These are phyloP conservation scores for Chalcosyrphus nemorum DNA, from an alignment of 2,888 invertebrate genomes.

Conservation along the genomic window DNA sequence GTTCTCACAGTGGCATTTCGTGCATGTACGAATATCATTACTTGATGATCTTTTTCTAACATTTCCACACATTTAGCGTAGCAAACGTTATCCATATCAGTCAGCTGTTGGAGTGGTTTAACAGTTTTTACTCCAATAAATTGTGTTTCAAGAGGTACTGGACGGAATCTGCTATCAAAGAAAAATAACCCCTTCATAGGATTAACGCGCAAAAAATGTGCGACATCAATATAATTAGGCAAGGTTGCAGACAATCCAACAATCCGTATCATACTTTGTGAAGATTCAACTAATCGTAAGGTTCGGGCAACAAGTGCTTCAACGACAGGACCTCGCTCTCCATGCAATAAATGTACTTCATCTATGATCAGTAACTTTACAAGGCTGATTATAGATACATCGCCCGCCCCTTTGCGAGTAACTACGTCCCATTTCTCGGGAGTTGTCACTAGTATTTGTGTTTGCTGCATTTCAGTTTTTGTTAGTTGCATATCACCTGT, in stretches of 20 bases:
- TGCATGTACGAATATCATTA: conserved; percentile 99
- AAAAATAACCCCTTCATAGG: conserved; percentile 95
- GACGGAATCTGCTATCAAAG: conserved; percentile 96
- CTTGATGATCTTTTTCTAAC: conserved; percentile 95
- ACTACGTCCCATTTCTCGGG: conserved; percentile 99
- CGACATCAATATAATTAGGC: conserved; percentile 98
- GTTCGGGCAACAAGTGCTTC: conserved; percentile 98
- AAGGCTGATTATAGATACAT: conserved; percentile 93
- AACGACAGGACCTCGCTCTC: conserved; percentile 98
- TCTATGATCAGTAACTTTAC: conserved; percentile 97
- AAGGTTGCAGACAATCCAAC: conserved; percentile 98
- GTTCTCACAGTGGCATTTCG: conserved; percentile 97
- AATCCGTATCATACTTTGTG: conserved; percentile 97
- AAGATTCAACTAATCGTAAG: conserved; percentile 93
- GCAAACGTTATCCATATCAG: conserved; percentile 94
- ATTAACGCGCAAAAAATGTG: conserved; percentile 96
- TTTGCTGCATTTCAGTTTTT: conserved; percentile 95
- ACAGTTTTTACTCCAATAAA: conserved; percentile 93
- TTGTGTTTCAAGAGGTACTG: conserved; percentile 95
- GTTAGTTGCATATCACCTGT: conserved; percentile 99
- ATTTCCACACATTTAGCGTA: conserved; percentile 95
- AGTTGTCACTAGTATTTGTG: conserved; percentile 99
- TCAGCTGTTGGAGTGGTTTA: conserved; percentile 85
- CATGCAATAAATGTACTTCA: conserved; percentile 98
- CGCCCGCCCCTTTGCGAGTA: conserved; percentile 95